Conservation (phyloP, 2,888 invertebrate species). For the Dicranocentrus wangi region DNA sequence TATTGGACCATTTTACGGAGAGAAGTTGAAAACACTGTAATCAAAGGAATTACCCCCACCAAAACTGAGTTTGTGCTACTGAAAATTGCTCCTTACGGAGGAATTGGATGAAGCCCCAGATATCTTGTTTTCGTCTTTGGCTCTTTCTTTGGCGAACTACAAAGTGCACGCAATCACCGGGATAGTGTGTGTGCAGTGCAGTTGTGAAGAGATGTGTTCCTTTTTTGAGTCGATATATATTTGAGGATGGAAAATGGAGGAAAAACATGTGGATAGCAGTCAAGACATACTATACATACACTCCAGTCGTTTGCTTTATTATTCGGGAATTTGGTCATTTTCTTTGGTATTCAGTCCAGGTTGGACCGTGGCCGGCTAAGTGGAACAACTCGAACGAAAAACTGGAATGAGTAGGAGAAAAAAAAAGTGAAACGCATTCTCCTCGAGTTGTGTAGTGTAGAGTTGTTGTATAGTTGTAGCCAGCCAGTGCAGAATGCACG, state of each 20-base stretch:
- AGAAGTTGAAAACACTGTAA: slow-evolving; percentile 67
- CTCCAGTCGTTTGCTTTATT: too few relatives aligned
- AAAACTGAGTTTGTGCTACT: slow-evolving; percentile 54
- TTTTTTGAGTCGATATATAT: too few relatives aligned
- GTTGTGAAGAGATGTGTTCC: too few relatives aligned
- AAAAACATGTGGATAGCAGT: too few relatives aligned
- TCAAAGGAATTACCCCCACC: slow-evolving; percentile 70
- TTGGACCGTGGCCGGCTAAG: not conserved
- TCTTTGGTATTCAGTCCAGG: too few relatives aligned
- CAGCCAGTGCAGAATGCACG: too few relatives aligned
- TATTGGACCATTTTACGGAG: slow-evolving; percentile 62
- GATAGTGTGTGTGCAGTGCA: too few relatives aligned
- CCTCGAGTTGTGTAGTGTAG: too few relatives aligned
- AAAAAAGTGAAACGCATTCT: not conserved
- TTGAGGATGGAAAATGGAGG: too few relatives aligned
- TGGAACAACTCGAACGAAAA: not conserved
- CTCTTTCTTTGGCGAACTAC: not conserved
- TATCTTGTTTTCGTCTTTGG: slow-evolving; percentile 48
- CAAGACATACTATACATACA: too few relatives aligned
- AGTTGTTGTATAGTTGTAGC: too few relatives aligned
- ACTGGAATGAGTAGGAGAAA: not conserved
- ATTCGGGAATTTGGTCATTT: too few relatives aligned
- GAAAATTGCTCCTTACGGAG: slow-evolving; percentile 57
- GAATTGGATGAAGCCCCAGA: slow-evolving; percentile 7
- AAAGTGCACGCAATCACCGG: slow-evolving; percentile 54